Conservation (phyloP, 1,140 invertebrate species). For the Lineus longissimus region DNA sequence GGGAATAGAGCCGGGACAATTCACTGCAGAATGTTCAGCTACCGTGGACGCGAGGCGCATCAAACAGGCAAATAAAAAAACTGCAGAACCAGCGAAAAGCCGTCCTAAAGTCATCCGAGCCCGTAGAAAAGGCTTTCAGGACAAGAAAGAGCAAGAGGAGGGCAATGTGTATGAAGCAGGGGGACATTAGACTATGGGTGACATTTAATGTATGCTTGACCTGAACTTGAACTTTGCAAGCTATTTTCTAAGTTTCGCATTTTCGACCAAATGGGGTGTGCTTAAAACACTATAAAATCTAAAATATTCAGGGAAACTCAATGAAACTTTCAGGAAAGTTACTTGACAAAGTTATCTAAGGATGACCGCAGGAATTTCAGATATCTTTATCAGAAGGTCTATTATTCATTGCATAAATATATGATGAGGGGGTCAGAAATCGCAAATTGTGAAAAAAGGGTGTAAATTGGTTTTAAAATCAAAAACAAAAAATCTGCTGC, state of each 20-base stretch:
- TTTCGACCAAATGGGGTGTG: neutral
- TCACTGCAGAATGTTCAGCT: neutral
- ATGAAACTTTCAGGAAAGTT: neutral
- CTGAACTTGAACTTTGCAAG: neutral
- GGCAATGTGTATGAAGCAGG: neutral
- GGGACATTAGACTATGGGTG: neutral
- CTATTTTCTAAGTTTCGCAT: neutral
- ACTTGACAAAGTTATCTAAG: neutral
- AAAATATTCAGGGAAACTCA: neutral
- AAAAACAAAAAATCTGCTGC: neutral
- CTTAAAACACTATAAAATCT: neutral
- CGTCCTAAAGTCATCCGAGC: slow-evolving; percentile 6
- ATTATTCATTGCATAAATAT: neutral
- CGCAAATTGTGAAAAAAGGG: neutral
- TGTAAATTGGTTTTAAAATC: neutral
- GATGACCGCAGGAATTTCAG: neutral
- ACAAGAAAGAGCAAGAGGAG: slow-evolving; percentile 5
- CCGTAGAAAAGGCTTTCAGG: slow-evolving; percentile 5
- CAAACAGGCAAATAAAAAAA: neutral
- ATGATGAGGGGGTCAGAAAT: neutral
- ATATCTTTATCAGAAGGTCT: neutral
- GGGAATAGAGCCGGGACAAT: neutral
- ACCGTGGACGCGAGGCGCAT: neutral
- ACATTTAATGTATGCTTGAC: neutral
- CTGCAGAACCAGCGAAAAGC: neutral